phyloP scores from a whole-genome alignment of 1,140 invertebrate genomes.

The Brachionus rotundiformis region DNA sequence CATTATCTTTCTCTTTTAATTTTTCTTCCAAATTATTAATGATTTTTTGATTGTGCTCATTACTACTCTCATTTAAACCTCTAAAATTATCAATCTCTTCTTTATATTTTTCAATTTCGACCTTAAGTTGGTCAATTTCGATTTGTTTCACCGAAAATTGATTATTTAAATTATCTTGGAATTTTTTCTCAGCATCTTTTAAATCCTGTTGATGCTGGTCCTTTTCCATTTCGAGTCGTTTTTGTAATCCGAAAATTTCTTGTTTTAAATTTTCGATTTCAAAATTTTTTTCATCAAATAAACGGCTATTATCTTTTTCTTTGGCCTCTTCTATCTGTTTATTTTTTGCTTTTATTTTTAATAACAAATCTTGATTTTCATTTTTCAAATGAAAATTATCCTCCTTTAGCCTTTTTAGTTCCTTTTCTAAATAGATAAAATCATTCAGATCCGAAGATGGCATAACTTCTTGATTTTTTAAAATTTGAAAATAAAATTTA shows the following conservation, averaged over 20 bases:
- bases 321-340: not conserved
- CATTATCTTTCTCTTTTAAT: not conserved
- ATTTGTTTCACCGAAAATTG: not conserved
- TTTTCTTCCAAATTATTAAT: not conserved
- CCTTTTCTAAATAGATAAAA: constrained; percentile 48
- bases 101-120: not conserved
- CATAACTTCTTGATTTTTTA: constrained; percentile 15
- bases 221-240: constrained; percentile 25
- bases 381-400: constrained; percentile 18
- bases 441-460: constrained; percentile 37
- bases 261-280: constrained; percentile 24
- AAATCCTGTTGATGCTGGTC: constrained; percentile 21
- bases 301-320: not conserved
- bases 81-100: not conserved
- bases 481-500: not conserved
- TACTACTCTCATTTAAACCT: not conserved
- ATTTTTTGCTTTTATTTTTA: constrained; percentile 29
- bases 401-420: constrained; percentile 33
- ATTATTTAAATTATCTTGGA: not conserved
- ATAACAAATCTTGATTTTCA: constrained; percentile 27
- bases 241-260: constrained; percentile 4
- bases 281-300: not conserved
- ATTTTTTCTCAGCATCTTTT: not conserved
- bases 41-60: not conserved
- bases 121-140: constrained; percentile 22